Percentiles rank a stretch among this genome's conserved stretches.
Conservation (phyloP, 2,797 vertebrate species). For the Poecilia wingei region DNA sequence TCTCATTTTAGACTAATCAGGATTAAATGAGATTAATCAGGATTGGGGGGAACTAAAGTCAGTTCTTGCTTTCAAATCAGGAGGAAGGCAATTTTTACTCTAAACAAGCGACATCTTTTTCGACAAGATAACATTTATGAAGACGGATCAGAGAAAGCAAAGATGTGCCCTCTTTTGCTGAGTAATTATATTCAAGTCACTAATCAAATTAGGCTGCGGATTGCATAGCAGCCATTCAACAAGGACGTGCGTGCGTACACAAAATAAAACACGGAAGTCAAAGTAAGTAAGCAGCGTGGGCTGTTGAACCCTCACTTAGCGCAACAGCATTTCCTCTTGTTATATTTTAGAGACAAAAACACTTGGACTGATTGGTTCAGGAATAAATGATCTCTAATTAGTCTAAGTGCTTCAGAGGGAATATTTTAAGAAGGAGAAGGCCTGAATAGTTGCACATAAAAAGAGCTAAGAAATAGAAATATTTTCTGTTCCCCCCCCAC, state of each 20-base stretch:
- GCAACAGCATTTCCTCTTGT: conserved; percentile 59
- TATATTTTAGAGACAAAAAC: conserved; percentile 78
- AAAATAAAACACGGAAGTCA: conserved; percentile 55
- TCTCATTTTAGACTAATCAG: no score
- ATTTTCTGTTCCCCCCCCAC: conserved; percentile 23
- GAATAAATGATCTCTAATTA: conserved; percentile 83
- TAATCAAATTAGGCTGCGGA: conserved; percentile 62
- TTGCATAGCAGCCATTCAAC: conserved; percentile 50
- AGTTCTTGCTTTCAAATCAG: neutral
- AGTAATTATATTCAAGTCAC: conserved; percentile 54
- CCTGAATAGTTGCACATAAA: conserved; percentile 38
- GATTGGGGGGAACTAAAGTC: neutral
- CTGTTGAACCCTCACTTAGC: conserved; percentile 66
- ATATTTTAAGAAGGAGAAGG: conserved; percentile 64
- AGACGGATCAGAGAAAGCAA: conserved; percentile 51
- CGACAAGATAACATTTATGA: conserved; percentile 48
- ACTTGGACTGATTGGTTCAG: conserved; percentile 82
- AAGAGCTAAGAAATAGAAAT: conserved; percentile 34
- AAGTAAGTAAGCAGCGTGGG: conserved; percentile 60
- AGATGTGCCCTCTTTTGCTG: conserved; percentile 23
- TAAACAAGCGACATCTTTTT: conserved; percentile 32
- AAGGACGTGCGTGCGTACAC: conserved; percentile 25
- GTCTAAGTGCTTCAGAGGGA: conserved; percentile 79
- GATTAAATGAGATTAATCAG: no score
- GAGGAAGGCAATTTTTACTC: conserved; percentile 1